Base-by-base conservation (phyloP, 2,888 invertebrate species). In the Apotomis betuletana region DNA sequence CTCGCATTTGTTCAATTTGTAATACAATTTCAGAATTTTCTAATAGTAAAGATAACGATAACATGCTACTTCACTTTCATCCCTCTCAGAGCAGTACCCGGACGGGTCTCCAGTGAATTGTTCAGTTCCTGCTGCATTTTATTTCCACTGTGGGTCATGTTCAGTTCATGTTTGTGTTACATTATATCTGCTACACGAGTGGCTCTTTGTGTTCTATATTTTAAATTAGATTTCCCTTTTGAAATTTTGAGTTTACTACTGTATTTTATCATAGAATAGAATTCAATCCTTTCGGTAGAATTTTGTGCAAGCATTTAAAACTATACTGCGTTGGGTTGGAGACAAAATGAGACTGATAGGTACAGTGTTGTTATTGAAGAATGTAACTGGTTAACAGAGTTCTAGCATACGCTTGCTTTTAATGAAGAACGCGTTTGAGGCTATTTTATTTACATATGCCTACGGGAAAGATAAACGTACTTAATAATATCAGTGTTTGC, bases 101-200 rank as follows among this genome's bases (percentile, higher is more conserved):
- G 9, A 51, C 27, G 55, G 41, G 55, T 68, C 69, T 62, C 61
- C 13, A 46, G 57, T 49, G 69, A 15, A 57, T 62, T 69, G 62
- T 41, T 12, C 55, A 49, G 57, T 69, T 55, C 61, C 55, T 57
- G 38, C 62, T 69, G 69, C 69, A 69, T 62, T 69, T 57, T 57
- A 57, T 12, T 69, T 69, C 49, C 57, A 57, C 46, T 62, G 10
- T 10, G 60, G 27, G 60, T 27, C 38, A 44, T 49, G 49, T 41
- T 41, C 41, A 41, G 41, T 49, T 15, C 44, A 46, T 46, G 51
- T 67, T 13, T 38, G 1, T 49, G 38, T 51, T 46, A 38, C 41
- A 41, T 54, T 8, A 13, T 52, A 38, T 62, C 41, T 52, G 27
- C 15, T 27, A 69, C 9, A 5, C 13, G 13, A 54, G 10, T 0